Conservation (phyloP, 2,113 vertebrate species). For the Andinoacara biseriatus region DNA sequence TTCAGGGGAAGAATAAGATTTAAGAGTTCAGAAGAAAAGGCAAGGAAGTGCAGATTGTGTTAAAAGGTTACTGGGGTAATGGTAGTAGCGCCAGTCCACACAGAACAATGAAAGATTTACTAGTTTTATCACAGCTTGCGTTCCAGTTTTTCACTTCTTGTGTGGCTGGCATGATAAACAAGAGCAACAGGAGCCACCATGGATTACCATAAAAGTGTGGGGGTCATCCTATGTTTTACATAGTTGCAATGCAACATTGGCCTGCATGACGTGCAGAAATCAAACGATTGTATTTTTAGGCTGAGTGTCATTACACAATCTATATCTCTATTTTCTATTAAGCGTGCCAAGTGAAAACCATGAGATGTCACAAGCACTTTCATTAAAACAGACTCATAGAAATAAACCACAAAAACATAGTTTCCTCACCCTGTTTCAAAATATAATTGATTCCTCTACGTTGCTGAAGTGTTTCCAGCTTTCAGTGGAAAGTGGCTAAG, state of each 20-base stretch:
- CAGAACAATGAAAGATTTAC: background rate
- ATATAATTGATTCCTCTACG: background rate
- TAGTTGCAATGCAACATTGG: background rate
- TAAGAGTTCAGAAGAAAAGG: background rate
- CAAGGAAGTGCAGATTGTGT: background rate
- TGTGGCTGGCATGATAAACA: background rate
- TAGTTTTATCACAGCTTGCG: background rate
- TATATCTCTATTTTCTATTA: background rate
- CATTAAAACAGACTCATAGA: background rate
- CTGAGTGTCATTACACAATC: background rate
- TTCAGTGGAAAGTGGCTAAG: background rate
- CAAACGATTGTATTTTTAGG: background rate
- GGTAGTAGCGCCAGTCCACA: background rate
- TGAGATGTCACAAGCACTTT: slow-evolving; percentile 4
- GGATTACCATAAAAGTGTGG: background rate
- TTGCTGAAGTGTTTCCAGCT: slow-evolving; percentile 9
- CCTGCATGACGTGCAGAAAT: background rate
- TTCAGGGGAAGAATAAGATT: rapidly evolving
- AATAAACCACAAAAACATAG: background rate
- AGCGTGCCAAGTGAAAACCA: background rate
- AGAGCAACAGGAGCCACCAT: background rate
- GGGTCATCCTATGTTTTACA: rapidly evolving
- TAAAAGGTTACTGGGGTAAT: background rate
- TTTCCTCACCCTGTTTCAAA: background rate
- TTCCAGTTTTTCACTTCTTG: background rate